phyloP scores from a whole-genome alignment of 2,888 invertebrate genomes.

The Eumerus sabulonum region DNA sequence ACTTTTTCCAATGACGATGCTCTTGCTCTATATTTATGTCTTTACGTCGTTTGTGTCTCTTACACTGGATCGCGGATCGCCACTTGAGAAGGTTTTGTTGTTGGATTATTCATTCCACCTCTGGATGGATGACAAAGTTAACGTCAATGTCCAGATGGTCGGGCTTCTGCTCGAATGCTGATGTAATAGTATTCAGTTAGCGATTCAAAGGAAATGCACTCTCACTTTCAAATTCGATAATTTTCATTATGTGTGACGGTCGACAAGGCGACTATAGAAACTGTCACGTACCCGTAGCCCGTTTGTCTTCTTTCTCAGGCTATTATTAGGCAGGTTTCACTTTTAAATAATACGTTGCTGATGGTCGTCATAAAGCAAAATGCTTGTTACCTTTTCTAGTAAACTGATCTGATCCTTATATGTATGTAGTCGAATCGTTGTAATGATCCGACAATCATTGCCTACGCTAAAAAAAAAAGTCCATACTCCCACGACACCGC shows the following conservation, averaged over 20 bases:
- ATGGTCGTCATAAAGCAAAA: conserved; percentile 30
- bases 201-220: conserved; percentile 65
- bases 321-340: conserved; percentile 66
- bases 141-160: conserved; percentile 57
- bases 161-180: conserved; percentile 44
- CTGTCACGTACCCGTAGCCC: conserved; percentile 61
- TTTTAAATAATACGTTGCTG: conserved; percentile 38
- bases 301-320: conserved; percentile 64
- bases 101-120: background rate
- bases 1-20: conserved; percentile 58
- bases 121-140: conserved; percentile 61
- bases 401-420: conserved; percentile 32
- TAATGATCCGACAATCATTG: too few relatives aligned
- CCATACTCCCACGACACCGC: too few relatives aligned
- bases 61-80: conserved; percentile 2
- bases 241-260: conserved; percentile 69
- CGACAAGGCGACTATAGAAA: conserved; percentile 64
- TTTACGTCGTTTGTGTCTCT: background rate
- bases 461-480: too few relatives aligned
- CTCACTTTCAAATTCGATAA: conserved; percentile 69
- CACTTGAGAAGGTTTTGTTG: conserved; percentile 42
- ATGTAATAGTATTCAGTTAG: conserved; percentile 51
- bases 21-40: conserved; percentile 2
- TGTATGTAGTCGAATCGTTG: too few relatives aligned
- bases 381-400: conserved; percentile 16